Base-by-base conservation (phyloP, 1,140 invertebrate genomes). In the Drosophila miranda region DNA sequence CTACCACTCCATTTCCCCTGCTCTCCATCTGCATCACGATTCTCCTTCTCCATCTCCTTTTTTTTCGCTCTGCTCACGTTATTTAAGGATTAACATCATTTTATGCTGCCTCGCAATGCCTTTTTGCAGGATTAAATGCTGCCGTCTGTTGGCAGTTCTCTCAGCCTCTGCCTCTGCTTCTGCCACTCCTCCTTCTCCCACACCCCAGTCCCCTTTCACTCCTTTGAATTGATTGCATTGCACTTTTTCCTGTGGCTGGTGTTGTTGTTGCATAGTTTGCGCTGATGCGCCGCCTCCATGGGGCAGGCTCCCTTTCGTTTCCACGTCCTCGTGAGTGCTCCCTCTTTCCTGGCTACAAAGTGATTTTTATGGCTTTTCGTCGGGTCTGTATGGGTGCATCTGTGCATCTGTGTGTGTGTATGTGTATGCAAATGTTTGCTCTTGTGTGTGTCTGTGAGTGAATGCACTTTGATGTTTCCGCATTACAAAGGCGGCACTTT, bases 51-150 rank as follows among this genome's bases (percentile, higher is more conserved):
- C 53, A 28, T n/a, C n/a, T 26, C 38, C 23, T 49, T 13, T 52
- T 74, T 57, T 61, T 44, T 62, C 4, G 50, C 69, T 19, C 52
- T 73, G 72, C 59, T 68, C 81, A 70, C 78, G 82, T 81, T 84
- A 84, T 84, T 84, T 86, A 84, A 84, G 81, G 81, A 84, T 84
- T 84, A 84, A 86, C 81, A 84, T 84, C 81, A 84, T 80, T 84
- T 84, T 81, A 78, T 84, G 73, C 77, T 84, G 81, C 81, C 73
- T 80, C 60, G 80, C 80, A 81, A 80, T 81, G 81, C 77, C 77
- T 86, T 84, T 86, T 86, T 86, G 77, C 81, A 86, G 81, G 81
- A 84, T 84, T 84, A 84, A 84, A 86, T 81, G 82, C 81, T 75
- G 82, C 73, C 62, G 70, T 66, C 68, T 69, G 62, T 55, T 67